Evolutionary conservation across 2,113 vertebrate species (phyloP), one percentile per base, ranked within the genome.

Genomic region (Triplophysa rosa): DNA sequence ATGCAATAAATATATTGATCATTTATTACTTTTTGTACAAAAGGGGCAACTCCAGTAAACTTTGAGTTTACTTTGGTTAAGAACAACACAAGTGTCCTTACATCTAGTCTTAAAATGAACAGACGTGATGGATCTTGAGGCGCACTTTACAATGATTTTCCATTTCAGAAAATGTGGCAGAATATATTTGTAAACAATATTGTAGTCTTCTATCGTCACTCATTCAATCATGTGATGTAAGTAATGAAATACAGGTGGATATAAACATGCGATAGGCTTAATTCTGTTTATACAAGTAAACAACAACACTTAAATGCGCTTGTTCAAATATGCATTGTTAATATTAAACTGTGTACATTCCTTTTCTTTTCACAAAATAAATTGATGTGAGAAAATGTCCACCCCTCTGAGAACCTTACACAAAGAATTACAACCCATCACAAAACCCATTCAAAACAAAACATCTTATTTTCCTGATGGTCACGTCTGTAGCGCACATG

Each of bases 11-110:
- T 75, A 83, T 69, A 79, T 63, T 47, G 74, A 69, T 68, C 19
- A 69, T 79, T 83, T 83, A 75, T 79, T 75, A 61, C n/a, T 68
- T 47, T 75, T 78, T 79, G 56, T 69, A 83, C 70, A 76, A 76
- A 83, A 49, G 11, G 42, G 26, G 17, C 17, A 52, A 49, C 47
- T 49, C 16, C 16, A 68, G 21, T 68, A 17, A 68, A 19, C 42
- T 19, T 33, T 33, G 26, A 54, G 47, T 54, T 69, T 13, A 69
- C 24, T 17, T 69, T 69, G 47, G 4, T 52, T 54, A 40, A 19
- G 47, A 52, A 54, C 47, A 54, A 54, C 67, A 69, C 24, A 69
- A 49, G 67, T 10, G 23, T 49, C 26, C 33, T 37, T 37, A 56
- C 16, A 37, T 37, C 29, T 33, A 58, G 17, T 49, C 8, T 26